These are phyloP conservation scores for Aphelocoma californica DNA, from an alignment of 2,797 vertebrate species.

Conservation along the genomic window DNA sequence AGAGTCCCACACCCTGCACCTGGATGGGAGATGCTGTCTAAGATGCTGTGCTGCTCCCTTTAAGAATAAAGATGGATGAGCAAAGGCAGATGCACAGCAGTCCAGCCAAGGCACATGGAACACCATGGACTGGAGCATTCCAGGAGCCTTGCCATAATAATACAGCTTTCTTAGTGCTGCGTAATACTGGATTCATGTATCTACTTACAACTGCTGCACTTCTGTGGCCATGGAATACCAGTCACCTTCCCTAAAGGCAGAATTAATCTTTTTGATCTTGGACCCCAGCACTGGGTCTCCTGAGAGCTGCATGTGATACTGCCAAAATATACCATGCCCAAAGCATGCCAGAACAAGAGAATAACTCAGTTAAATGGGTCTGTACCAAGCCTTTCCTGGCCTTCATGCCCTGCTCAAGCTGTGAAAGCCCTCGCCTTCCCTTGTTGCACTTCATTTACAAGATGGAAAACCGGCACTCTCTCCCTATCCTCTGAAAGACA, in stretches of 20 bases:
- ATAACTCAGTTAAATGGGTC: not conserved
- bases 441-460: not conserved
- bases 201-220: not conserved
- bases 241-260: not conserved
- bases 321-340: not conserved
- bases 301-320: not conserved
- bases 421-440: not conserved
- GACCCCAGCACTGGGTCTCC: not conserved
- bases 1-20: rapidly evolving
- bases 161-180: not conserved
- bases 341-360: not conserved
- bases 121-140: not conserved
- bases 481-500: not conserved
- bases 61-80: not conserved
- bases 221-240: not conserved
- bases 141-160: not conserved
- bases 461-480: not conserved
- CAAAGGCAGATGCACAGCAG: not conserved
- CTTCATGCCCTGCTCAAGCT: not conserved
- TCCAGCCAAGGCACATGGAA: not conserved
- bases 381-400: not conserved
- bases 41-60: not conserved
- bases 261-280: not conserved
- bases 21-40: not conserved
- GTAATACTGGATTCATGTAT: not conserved